Evolutionary conservation across 2,797 vertebrate species (phyloP).

Genomic region (Spinus olivaceus): DNA sequence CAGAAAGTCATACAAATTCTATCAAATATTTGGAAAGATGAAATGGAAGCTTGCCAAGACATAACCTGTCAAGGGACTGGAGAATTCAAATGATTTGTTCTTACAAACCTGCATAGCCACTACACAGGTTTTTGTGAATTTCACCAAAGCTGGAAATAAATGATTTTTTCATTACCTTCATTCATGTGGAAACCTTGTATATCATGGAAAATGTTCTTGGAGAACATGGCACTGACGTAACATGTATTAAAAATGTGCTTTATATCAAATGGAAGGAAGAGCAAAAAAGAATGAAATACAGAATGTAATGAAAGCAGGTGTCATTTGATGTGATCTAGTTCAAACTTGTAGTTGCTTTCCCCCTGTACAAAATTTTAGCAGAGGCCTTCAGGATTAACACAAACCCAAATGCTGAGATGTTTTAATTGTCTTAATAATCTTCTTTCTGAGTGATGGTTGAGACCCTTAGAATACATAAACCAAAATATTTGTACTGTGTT

Average conservation of each 20-base stretch:
- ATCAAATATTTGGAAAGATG: not conserved
- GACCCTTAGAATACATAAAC: not conserved
- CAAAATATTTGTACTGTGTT: not conserved
- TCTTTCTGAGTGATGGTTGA: not conserved
- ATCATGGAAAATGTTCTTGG: not conserved
- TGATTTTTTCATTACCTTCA: not conserved
- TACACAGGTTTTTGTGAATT: not conserved
- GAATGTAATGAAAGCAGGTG: not conserved
- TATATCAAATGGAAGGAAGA: not conserved
- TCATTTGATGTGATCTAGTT: not conserved
- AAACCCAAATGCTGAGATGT: not conserved
- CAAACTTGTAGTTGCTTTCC: not conserved
- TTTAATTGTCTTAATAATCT: not conserved
- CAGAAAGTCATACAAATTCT: not conserved
- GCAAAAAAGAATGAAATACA: not conserved
- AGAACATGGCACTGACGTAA: not conserved
- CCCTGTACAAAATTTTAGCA: not conserved
- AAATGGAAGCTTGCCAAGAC: not conserved
- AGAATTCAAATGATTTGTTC: not conserved
- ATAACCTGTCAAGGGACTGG: not conserved
- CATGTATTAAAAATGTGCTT: not conserved
- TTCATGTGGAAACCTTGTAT: not conserved
- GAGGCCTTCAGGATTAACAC: not conserved
- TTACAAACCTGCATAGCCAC: not conserved
- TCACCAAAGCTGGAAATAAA: not conserved